Percentiles rank a stretch among this genome's conserved stretches.
Evolutionary conservation across 2,797 vertebrate genomes (phyloP).

Genomic region (Spondyliosoma cantharus): DNA sequence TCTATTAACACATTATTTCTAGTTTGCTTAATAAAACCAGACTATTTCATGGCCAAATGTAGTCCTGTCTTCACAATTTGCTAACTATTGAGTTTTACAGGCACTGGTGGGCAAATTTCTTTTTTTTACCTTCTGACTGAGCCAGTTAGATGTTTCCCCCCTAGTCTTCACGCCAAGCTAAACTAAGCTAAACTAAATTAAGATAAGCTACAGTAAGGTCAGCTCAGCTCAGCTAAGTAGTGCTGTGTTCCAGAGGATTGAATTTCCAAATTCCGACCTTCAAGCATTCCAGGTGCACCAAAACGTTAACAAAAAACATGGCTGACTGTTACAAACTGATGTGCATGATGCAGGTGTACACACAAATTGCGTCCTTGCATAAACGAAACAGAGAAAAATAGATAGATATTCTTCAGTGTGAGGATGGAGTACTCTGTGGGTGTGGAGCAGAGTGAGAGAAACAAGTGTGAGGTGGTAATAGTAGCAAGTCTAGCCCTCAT

Average conservation of each 20-base stretch:
- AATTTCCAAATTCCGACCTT: too few relatives aligned
- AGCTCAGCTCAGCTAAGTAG: too few relatives aligned
- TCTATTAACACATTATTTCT: background rate
- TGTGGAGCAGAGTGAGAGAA: constrained; percentile 9
- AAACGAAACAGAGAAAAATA: background rate
- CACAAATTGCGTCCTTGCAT: too few relatives aligned
- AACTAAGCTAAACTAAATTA: background rate
- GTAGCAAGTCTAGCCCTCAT: constrained; percentile 61
- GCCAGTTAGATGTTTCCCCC: background rate
- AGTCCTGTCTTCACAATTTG: background rate
- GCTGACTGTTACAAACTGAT: too few relatives aligned
- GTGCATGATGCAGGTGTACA: too few relatives aligned
- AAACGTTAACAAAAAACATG: too few relatives aligned
- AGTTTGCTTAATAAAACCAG: background rate
- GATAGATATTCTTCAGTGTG: background rate
- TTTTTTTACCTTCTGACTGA: background rate
- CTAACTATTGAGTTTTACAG: background rate
- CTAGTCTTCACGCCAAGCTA: background rate
- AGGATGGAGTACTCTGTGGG: background rate
- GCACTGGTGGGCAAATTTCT: background rate
- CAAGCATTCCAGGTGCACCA: too few relatives aligned
- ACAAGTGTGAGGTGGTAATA: constrained; percentile 49
- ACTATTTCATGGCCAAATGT: background rate
- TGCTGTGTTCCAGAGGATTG: too few relatives aligned
- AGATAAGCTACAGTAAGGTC: too few relatives aligned